Conservation (phyloP, 2,113 vertebrate species). For the Phrynosoma platyrhinos region DNA sequence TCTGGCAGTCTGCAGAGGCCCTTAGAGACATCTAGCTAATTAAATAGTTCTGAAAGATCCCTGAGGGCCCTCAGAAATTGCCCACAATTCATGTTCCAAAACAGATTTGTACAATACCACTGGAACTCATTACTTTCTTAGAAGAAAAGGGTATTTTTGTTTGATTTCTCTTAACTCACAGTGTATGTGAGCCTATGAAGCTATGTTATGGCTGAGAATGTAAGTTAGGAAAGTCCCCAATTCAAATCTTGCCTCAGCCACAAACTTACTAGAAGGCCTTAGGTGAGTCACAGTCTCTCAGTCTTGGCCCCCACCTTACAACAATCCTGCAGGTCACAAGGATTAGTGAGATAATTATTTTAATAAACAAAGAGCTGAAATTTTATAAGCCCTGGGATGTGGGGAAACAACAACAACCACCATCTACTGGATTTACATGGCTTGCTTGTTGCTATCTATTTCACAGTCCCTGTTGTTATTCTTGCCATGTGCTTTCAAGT, state of each 20-base stretch:
- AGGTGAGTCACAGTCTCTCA: neutral
- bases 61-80: neutral
- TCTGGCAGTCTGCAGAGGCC: no score
- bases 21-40: neutral
- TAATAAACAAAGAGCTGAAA: neutral
- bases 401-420: no score
- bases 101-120: neutral
- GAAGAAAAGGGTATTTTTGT: neutral
- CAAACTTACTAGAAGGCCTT: neutral
- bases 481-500: no score
- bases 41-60: neutral
- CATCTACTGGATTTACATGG: neutral
- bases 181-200: neutral
- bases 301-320: neutral
- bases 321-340: neutral
- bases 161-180: neutral
- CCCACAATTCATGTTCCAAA: neutral
- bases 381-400: neutral
- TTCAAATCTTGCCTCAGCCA: neutral
- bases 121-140: neutral
- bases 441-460: neutral
- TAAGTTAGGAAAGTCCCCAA: neutral
- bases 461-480: neutral
- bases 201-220: neutral
- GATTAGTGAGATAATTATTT: neutral